phyloP scores from a whole-genome alignment of 2,888 invertebrate genomes.

The Ophion ventricosus region DNA sequence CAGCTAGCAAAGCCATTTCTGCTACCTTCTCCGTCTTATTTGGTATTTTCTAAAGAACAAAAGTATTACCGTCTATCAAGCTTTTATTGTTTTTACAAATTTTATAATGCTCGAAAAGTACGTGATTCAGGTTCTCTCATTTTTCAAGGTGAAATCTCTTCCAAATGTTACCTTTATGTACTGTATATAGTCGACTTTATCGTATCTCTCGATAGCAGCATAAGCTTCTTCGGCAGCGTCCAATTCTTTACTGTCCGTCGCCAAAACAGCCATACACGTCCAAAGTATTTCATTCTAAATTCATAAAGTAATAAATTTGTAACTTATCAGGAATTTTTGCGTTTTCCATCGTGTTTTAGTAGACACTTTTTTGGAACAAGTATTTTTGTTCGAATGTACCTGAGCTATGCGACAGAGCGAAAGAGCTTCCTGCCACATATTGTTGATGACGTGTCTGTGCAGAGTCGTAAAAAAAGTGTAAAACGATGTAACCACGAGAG shows the following conservation, averaged over 20 bases:
- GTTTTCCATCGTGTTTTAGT: not conserved
- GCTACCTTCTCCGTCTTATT: conserved; percentile 86
- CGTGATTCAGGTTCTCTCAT: not conserved
- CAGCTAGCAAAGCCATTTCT: conserved; percentile 88
- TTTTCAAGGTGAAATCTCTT: not conserved
- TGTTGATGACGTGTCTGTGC: conserved; percentile 89
- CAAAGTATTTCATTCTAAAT: conserved; percentile 89
- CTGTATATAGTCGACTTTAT: conserved; percentile 94
- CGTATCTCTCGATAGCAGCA: conserved; percentile 93
- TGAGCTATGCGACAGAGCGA: conserved; percentile 90
- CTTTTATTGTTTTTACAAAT: not conserved
- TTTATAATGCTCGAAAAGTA: conserved; percentile 2
- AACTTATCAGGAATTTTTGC: not conserved
- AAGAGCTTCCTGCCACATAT: conserved; percentile 93
- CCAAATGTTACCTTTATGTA: conserved; percentile 88
- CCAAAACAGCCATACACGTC: conserved; percentile 96
- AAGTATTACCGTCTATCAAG: not conserved
- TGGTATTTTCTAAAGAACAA: conserved; percentile 83
- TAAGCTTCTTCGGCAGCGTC: conserved; percentile 97
- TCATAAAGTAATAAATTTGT: not conserved
- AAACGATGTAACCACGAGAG: conserved; percentile 86
- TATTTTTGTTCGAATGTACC: conserved; percentile 78
- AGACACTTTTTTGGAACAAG: not conserved
- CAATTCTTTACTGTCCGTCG: conserved; percentile 93
- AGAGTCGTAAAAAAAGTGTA: conserved; percentile 83